Conservation (phyloP, 2,113 vertebrate species). For the Etheostoma cragini region DNA sequence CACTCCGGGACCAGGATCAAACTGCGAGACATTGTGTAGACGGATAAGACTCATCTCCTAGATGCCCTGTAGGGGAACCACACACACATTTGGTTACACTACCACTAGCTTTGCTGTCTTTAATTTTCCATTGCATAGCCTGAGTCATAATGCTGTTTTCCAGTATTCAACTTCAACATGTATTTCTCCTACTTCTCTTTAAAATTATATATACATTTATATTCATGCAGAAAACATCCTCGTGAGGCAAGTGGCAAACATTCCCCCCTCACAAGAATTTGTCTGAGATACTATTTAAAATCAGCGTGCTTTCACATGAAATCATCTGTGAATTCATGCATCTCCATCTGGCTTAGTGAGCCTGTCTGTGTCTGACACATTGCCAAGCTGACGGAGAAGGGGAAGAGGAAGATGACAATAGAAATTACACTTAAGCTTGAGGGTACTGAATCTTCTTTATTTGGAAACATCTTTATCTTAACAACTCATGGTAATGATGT, state of each 20-base stretch:
- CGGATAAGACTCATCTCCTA: slow-evolving; percentile 33
- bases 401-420: slow-evolving; percentile 44
- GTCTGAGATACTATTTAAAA: slow-evolving; percentile 39
- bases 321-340: slow-evolving; percentile 68
- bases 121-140: slow-evolving; percentile 44
- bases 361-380: slow-evolving; percentile 52
- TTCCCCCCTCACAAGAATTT: slow-evolving; percentile 8
- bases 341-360: slow-evolving; percentile 67
- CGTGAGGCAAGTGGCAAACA: slow-evolving; percentile 23
- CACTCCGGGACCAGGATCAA: slow-evolving; percentile 39
- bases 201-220: background rate
- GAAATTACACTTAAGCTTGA: slow-evolving; percentile 36
- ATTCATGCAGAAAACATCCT: slow-evolving; percentile 20
- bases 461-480: slow-evolving; percentile 60
- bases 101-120: slow-evolving; percentile 15
- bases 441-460: slow-evolving; percentile 57
- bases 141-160: slow-evolving; percentile 55
- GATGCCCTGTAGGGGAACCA: slow-evolving; percentile 30
- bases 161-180: slow-evolving; percentile 25
- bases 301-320: slow-evolving; percentile 56
- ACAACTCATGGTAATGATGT: slow-evolving; percentile 32
- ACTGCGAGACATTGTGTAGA: slow-evolving; percentile 36
- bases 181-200: slow-evolving; percentile 4
- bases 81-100: slow-evolving; percentile 20
- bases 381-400: slow-evolving; percentile 40